Conservation (phyloP, 2,113 vertebrate species). For the Willisornis vidua region DNA sequence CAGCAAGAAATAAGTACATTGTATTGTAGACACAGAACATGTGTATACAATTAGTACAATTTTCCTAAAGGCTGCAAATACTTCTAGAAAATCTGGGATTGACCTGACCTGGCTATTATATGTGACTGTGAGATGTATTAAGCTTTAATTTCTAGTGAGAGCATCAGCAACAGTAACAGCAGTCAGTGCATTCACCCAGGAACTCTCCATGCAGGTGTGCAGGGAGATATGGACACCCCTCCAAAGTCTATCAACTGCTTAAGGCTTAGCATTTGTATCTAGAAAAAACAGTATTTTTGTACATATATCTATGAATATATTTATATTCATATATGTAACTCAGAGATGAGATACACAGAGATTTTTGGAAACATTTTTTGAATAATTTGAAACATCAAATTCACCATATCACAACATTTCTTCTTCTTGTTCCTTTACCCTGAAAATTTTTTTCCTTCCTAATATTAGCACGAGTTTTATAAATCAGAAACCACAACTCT, state of each 20-base stretch:
- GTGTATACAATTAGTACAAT: rapidly evolving
- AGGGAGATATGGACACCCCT: rapidly evolving
- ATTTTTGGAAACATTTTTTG: neutral
- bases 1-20: neutral
- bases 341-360: neutral
- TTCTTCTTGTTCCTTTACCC: neutral
- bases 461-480: neutral
- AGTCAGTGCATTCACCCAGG: neutral
- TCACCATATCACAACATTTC: neutral
- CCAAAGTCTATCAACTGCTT: neutral
- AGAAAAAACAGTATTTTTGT: neutral
- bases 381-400: neutral
- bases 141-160: neutral
- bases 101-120: neutral
- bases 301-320: neutral
- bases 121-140: neutral
- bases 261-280: neutral
- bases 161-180: neutral
- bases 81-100: neutral
- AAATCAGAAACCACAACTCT: neutral
- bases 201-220: neutral
- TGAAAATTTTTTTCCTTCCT: neutral
- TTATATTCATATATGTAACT: too few species aligned
- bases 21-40: neutral
- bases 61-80: neutral